Percentiles rank a stretch among this genome's conserved stretches.
Conservation (phyloP, 2,113 vertebrate genomes). For the Astur gentilis region DNA sequence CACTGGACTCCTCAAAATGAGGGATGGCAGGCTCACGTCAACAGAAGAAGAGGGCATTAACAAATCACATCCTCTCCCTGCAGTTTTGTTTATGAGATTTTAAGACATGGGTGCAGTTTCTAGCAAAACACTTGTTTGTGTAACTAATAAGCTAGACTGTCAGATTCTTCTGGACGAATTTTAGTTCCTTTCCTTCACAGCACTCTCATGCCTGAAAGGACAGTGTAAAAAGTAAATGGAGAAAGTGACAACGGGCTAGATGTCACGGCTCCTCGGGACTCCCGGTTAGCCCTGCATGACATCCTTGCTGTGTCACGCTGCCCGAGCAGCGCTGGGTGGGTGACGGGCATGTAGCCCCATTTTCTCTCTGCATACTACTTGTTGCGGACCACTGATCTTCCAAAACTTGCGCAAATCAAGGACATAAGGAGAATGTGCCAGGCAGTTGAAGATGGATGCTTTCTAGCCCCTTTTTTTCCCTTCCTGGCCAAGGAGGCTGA, state of each 20-base stretch:
- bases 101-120: background rate
- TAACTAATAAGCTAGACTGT: background rate
- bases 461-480: background rate
- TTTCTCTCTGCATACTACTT: background rate
- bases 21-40: background rate
- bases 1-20: background rate
- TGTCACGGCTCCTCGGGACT: fast-evolving
- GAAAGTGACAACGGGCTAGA: background rate
- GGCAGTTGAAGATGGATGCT: background rate
- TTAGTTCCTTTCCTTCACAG: background rate
- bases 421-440: background rate
- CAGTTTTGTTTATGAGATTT: background rate
- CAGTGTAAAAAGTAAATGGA: background rate
- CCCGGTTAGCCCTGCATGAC: fast-evolving
- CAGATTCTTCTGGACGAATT: background rate
- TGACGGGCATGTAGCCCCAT: fast-evolving
- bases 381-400: background rate
- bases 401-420: background rate
- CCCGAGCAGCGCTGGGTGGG: fast-evolving
- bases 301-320: fast-evolving
- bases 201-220: background rate
- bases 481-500: background rate
- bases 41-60: background rate
- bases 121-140: background rate
- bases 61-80: background rate